These are phyloP conservation scores for Amblyornis subalaris DNA, from an alignment of 2,113 vertebrate species.

Conservation along the genomic window DNA sequence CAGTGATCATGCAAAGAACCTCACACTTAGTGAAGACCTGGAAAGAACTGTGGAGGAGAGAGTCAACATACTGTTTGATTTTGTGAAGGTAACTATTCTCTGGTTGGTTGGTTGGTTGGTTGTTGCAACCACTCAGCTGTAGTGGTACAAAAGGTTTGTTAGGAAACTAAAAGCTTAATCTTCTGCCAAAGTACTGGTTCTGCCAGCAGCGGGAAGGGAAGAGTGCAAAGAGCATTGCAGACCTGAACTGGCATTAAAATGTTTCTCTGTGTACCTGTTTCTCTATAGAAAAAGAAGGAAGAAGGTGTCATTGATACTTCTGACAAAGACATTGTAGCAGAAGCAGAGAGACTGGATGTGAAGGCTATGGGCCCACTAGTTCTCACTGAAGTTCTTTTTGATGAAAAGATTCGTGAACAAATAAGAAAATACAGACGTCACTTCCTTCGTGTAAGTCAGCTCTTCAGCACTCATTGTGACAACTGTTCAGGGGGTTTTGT, in stretches of 20 bases:
- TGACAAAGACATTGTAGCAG: constrained; percentile 94
- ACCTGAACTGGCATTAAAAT: neutral
- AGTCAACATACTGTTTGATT: constrained; percentile 94
- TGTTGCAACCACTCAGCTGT: neutral
- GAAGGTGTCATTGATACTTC: constrained; percentile 84
- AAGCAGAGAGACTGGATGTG: constrained; percentile 96
- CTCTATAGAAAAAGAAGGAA: constrained; percentile 89
- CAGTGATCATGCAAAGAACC: constrained; percentile 92
- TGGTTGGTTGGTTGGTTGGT: neutral
- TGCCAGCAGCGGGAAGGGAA: rapidly evolving
- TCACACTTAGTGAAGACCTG: constrained; percentile 92
- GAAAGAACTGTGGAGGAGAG: constrained; percentile 91
- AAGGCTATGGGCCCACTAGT: constrained; percentile 96
- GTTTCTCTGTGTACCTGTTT: neutral
- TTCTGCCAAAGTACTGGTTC: neutral
- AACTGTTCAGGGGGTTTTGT: rapidly evolving
- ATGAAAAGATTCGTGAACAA: constrained; percentile 94
- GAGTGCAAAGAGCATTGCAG: rapidly evolving
- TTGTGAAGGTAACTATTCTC: constrained; percentile 83
- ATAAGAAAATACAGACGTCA: constrained; percentile 96
- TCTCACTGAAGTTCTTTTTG: constrained; percentile 94
- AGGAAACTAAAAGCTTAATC: neutral
- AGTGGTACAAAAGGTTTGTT: neutral
- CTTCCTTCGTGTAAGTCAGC: constrained; percentile 86
- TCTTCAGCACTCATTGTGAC: rapidly evolving